Percentiles rank a stretch among this genome's conserved stretches.
Evolutionary conservation across 2,888 invertebrate species (phyloP).

Genomic region (Drosophila kambysellisi): DNA sequence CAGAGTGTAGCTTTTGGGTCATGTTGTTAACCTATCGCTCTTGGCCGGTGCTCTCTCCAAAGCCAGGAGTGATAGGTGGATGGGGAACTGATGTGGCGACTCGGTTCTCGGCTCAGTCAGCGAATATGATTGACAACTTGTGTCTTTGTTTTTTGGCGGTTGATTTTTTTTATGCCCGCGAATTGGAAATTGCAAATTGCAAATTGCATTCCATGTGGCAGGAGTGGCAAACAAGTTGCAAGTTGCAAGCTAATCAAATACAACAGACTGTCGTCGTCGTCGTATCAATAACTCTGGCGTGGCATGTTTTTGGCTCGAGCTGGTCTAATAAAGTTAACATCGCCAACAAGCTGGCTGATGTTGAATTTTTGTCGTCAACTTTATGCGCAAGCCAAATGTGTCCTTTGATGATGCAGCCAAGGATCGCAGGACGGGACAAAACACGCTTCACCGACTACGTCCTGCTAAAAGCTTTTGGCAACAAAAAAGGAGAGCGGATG

Average conservation of each 20-base stretch:
- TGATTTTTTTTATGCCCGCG: slow-evolving; percentile 41
- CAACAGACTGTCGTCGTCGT: slow-evolving; percentile 46
- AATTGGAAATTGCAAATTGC: slow-evolving; percentile 44
- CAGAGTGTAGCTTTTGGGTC: slow-evolving; percentile 15
- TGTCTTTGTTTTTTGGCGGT: slow-evolving; percentile 37
- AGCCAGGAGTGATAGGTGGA: slow-evolving; percentile 4
- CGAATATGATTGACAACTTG: slow-evolving; percentile 72
- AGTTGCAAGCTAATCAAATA: slow-evolving; percentile 68
- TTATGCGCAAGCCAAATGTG: slow-evolving; percentile 76
- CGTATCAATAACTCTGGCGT: slow-evolving; percentile 59
- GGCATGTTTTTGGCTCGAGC: slow-evolving; percentile 11
- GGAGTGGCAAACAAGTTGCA: slow-evolving; percentile 14
- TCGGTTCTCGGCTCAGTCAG: slow-evolving; percentile 21
- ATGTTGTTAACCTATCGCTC: neutral
- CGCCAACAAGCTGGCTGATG: slow-evolving; percentile 66
- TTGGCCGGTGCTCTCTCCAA: neutral
- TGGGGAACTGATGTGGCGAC: neutral
- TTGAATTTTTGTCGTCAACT: slow-evolving; percentile 49
- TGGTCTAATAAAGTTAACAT: slow-evolving; percentile 71
- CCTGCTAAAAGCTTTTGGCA: slow-evolving; percentile 70
- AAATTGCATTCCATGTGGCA: slow-evolving; percentile 41
- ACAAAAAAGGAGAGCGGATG: slow-evolving; percentile 8
- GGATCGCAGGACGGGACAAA: slow-evolving; percentile 18
- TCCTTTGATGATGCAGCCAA: slow-evolving; percentile 63
- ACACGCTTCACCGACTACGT: slow-evolving; percentile 59